Evolutionary conservation across 2,113 vertebrate genomes (phyloP).

Genomic region (Talpa occidentalis): DNA sequence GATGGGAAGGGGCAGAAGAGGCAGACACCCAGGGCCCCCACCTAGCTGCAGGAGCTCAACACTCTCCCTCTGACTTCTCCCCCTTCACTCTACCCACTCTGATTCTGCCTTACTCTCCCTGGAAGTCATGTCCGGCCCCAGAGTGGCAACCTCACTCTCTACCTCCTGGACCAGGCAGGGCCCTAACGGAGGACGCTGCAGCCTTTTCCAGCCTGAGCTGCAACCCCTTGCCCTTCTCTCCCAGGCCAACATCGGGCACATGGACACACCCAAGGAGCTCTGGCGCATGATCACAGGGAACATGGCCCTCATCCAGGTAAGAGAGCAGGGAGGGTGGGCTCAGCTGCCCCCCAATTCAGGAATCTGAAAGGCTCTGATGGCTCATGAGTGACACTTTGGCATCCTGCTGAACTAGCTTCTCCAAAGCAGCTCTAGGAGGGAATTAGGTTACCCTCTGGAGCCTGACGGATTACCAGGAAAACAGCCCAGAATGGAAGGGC

Average conservation of each 20-base stretch:
- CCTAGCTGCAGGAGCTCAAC: constrained; percentile 73
- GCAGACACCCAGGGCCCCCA: constrained; percentile 26
- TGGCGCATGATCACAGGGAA: constrained; percentile 98
- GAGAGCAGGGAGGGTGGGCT: neutral
- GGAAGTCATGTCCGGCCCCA: neutral
- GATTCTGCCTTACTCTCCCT: neutral
- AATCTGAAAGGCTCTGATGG: neutral
- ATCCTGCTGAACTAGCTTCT: constrained; percentile 10
- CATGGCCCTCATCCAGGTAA: constrained; percentile 98
- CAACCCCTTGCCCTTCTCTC: constrained; percentile 18
- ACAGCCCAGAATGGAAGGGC: neutral
- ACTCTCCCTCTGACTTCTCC: neutral
- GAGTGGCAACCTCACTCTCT: neutral
- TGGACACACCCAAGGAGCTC: constrained; percentile 97
- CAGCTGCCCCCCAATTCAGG: neutral
- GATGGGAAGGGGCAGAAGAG: no score
- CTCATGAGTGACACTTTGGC: neutral
- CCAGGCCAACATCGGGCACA: constrained; percentile 98
- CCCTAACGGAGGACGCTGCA: neutral
- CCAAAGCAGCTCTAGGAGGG: neutral
- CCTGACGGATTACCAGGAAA: constrained; percentile 15
- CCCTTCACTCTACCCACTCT: neutral
- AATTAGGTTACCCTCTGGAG: no score
- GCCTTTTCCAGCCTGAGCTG: neutral
- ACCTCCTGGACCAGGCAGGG: neutral